Conservation (phyloP, 1,140 invertebrate species). For the Manduca sexta region DNA sequence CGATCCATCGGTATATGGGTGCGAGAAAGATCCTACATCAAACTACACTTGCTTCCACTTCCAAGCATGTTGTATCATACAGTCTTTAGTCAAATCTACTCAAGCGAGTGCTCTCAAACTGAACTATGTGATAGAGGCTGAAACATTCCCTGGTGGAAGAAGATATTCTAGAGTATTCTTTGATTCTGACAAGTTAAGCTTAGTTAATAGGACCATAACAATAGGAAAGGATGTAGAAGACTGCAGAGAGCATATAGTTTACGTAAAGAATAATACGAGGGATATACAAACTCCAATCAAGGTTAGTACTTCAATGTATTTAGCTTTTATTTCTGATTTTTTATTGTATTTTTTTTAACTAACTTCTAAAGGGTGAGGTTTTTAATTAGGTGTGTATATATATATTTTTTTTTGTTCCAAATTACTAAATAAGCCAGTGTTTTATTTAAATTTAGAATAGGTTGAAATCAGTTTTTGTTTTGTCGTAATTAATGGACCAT, state of each 20-base stretch:
- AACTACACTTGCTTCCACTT: slow-evolving; percentile 92
- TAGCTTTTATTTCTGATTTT: neutral
- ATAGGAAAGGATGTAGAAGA: slow-evolving; percentile 73
- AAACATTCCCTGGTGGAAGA: slow-evolving; percentile 83
- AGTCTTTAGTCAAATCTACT: slow-evolving; percentile 75
- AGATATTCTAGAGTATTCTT: slow-evolving; percentile 90
- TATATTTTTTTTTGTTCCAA: too few species aligned
- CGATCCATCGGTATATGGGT: slow-evolving; percentile 85
- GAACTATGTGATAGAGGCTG: slow-evolving; percentile 87
- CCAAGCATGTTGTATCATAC: slow-evolving; percentile 87
- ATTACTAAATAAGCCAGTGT: too few species aligned
- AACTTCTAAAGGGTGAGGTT: neutral
- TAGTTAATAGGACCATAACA: slow-evolving; percentile 75
- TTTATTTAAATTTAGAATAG: too few species aligned
- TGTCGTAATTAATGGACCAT: too few species aligned
- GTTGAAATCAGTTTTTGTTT: too few species aligned
- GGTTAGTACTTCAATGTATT: slow-evolving; percentile 37
- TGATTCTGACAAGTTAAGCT: slow-evolving; percentile 73
- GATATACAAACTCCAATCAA: slow-evolving; percentile 90
- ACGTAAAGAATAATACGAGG: slow-evolving; percentile 87
- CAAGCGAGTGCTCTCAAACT: slow-evolving; percentile 74
- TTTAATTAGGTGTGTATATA: too few species aligned
- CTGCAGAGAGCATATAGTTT: slow-evolving; percentile 84
- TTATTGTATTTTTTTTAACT: neutral
- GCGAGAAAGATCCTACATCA: slow-evolving; percentile 76